Evolutionary conservation across 2,113 vertebrate genomes (phyloP).

Genomic region (Amblyornis subalaris): DNA sequence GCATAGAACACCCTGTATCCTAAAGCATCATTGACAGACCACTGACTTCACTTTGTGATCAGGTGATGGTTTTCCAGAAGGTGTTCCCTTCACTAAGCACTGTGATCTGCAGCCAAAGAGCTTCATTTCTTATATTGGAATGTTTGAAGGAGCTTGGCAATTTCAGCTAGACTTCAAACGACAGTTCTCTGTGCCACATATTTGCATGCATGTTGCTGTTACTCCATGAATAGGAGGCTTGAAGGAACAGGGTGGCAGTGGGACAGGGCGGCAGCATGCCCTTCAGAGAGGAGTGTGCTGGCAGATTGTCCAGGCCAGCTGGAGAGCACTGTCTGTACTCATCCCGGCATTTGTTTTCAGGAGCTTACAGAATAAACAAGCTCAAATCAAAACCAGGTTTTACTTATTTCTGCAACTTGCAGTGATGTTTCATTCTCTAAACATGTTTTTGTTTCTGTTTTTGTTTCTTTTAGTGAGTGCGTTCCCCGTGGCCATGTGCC

Average conservation of each 20-base stretch:
- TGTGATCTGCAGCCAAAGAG: background rate
- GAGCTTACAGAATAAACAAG: background rate
- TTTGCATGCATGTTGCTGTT: background rate
- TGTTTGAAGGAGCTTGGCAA: background rate
- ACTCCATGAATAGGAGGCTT: background rate
- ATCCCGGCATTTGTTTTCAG: background rate
- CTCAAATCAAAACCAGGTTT: background rate
- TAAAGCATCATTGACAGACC: background rate
- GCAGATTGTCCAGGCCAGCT: background rate
- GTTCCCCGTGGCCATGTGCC: accelerated
- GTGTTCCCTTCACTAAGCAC: background rate
- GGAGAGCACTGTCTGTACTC: background rate
- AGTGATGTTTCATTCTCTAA: background rate
- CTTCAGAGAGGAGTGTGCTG: background rate
- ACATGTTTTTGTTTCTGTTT: background rate
- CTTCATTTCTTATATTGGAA: background rate
- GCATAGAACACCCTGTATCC: background rate
- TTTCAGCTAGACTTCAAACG: background rate
- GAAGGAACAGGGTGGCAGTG: background rate
- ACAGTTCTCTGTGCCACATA: background rate
- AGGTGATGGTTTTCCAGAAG: background rate
- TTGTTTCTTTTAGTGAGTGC: background rate
- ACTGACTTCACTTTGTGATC: background rate
- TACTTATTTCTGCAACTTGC: background rate
- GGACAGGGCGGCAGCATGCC: background rate